Evolutionary conservation across 2,113 vertebrate genomes (phyloP).

Genomic region (Pseudopodoces humilis): DNA sequence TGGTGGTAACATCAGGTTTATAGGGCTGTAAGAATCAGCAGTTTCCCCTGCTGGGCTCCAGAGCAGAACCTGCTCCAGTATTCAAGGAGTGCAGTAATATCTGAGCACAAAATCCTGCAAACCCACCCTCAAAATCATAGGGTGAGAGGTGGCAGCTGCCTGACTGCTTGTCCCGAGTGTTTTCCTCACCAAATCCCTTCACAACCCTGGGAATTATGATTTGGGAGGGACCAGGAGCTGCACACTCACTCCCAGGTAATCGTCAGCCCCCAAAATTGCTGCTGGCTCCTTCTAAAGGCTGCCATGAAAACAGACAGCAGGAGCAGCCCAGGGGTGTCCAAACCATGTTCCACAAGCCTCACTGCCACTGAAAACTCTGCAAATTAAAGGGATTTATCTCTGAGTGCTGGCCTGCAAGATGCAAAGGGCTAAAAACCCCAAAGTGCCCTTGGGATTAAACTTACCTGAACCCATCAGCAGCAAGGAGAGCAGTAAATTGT

Average conservation of each 20-base stretch:
- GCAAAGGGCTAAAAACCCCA: background rate
- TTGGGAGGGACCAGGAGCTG: background rate
- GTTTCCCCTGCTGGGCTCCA: background rate
- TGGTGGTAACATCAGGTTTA: background rate
- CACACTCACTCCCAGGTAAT: background rate
- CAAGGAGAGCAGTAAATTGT: background rate
- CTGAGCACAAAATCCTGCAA: background rate
- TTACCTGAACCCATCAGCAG: background rate
- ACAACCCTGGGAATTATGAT: fast-evolving
- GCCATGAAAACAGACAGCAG: background rate
- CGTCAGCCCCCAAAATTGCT: background rate
- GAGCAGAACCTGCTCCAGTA: background rate
- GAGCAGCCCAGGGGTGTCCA: fast-evolving
- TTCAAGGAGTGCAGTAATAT: background rate
- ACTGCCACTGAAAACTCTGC: background rate
- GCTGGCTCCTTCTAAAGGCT: background rate
- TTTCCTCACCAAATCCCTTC: background rate
- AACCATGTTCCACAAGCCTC: background rate
- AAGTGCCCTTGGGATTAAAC: background rate
- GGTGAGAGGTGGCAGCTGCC: background rate
- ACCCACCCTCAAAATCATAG: background rate
- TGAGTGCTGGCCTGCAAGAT: background rate
- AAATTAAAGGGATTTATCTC: background rate
- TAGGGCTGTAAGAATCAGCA: background rate
- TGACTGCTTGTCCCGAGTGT: background rate